phyloP scores from a whole-genome alignment of 2,797 vertebrate genomes.

The Syngnathus acus region DNA sequence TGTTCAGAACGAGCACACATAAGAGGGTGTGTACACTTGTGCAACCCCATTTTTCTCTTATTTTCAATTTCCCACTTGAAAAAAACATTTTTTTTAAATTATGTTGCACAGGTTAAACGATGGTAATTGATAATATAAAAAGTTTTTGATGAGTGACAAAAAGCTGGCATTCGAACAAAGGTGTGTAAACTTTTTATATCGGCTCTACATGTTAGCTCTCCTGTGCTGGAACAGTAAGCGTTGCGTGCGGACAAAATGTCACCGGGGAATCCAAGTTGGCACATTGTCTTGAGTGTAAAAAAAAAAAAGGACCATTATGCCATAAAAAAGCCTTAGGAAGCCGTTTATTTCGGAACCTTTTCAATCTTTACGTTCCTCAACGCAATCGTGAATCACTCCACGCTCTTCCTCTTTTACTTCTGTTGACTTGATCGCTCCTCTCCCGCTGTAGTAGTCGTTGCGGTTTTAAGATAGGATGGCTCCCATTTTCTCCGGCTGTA shows the following conservation, averaged over 20 bases:
- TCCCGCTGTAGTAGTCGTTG: conserved; percentile 23
- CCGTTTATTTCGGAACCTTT: conserved; percentile 10
- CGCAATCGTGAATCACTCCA: conserved; percentile 14
- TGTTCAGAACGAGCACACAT: too few relatives aligned
- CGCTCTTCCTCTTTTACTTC: conserved; percentile 9
- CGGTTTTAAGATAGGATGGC: conserved; percentile 16
- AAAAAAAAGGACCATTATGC: conserved; percentile 19
- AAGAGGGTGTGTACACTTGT: too few relatives aligned
- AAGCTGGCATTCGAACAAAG: neutral
- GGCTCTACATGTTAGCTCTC: neutral
- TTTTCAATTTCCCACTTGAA: too few relatives aligned
- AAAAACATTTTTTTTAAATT: too few relatives aligned
- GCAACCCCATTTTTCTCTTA: too few relatives aligned
- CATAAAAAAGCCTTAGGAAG: conserved; percentile 15
- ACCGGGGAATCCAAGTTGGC: neutral
- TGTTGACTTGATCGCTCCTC: conserved; percentile 5
- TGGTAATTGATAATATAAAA: too few relatives aligned
- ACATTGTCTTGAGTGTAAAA: neutral
- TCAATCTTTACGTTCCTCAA: conserved; percentile 13
- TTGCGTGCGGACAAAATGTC: conserved; percentile 6
- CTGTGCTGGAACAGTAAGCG: neutral
- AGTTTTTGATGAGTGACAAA: too few relatives aligned
- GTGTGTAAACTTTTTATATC: neutral
- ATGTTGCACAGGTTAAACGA: too few relatives aligned
- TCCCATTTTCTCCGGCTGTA: conserved; percentile 10